A percentile compares a stretch with the other conserved stretches of the same genome.
Conservation (phyloP, 2,888 invertebrate genomes). For the Shargacucullia verbasci region DNA sequence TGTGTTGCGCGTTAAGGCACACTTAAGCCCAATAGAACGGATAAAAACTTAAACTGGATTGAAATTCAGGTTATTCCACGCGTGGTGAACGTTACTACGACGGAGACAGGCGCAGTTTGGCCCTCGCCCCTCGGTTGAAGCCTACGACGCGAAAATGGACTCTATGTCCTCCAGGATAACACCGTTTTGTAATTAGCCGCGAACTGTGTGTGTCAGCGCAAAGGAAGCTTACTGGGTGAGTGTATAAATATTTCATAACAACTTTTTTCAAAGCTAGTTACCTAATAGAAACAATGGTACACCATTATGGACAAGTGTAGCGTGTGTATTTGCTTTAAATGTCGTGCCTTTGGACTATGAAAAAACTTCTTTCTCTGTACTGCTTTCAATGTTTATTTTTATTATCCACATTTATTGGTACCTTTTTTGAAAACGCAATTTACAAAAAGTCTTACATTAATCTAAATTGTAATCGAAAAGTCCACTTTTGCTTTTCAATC, state of each 20-base stretch:
- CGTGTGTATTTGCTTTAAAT: conserved; percentile 19
- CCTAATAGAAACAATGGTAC: conserved; percentile 23
- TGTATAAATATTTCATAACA: conserved; percentile 66
- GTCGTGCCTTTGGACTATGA: conserved; percentile 13
- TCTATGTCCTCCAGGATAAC: conserved; percentile 77
- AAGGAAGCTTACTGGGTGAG: conserved; percentile 72
- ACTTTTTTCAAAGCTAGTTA: conserved; percentile 58
- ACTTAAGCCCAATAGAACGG: conserved; percentile 68
- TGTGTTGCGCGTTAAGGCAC: conserved; percentile 78
- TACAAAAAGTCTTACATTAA: conserved; percentile 1
- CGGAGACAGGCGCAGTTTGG: conserved; percentile 77
- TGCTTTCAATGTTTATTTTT: conserved; percentile 25
- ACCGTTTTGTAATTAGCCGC: conserved; percentile 78
- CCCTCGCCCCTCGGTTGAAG: conserved; percentile 52
- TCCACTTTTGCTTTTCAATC: background rate
- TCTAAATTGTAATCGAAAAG: background rate
- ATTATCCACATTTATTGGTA: conserved; percentile 14
- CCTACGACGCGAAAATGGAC: conserved; percentile 78
- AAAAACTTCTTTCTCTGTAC: conserved; percentile 11
- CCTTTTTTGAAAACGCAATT: conserved; percentile 12
- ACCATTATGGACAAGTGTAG: conserved; percentile 19
- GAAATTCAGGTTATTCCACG: conserved; percentile 74
- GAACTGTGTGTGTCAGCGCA: conserved; percentile 69
- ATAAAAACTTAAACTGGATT: conserved; percentile 75
- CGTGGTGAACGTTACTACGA: conserved; percentile 68